Percentiles rank a stretch among this genome's conserved stretches.
Conservation (phyloP, 2,888 invertebrate species). For the Stenotaenia linearis region DNA sequence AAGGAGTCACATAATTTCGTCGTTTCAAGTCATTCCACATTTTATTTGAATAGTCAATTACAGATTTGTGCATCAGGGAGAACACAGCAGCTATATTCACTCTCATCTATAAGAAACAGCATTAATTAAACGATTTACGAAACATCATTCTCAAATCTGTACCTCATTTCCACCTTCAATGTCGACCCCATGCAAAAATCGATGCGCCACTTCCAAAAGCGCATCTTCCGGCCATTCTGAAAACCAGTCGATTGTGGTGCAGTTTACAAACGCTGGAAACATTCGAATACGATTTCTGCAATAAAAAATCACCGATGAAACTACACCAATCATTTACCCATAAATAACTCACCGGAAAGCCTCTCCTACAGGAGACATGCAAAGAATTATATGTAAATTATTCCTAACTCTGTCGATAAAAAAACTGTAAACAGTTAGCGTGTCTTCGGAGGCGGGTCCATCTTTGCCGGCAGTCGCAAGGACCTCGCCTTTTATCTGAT, state of each 20-base stretch:
- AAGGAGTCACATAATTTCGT: conserved; percentile 81
- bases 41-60: conserved; percentile 62
- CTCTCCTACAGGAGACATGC: conserved; percentile 74
- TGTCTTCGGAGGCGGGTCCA: background rate
- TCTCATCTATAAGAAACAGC: background rate
- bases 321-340: conserved; percentile 32
- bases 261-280: conserved; percentile 80
- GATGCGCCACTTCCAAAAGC: conserved; percentile 78
- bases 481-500: background rate
- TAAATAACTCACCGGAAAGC: background rate
- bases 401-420: conserved; percentile 68
- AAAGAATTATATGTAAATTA: conserved; percentile 73
- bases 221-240: conserved; percentile 83
- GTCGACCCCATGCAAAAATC: conserved; percentile 67
- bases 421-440: conserved; percentile 58
- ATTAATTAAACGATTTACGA: background rate
- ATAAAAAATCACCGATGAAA: background rate
- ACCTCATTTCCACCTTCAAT: conserved; percentile 52
- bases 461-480: too few relatives aligned
- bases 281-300: conserved; percentile 70
- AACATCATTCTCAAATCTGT: background rate
- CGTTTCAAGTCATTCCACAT: conserved; percentile 74
- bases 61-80: conserved; percentile 74
- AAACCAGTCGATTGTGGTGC: conserved; percentile 86
- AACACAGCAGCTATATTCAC: conserved; percentile 64